phyloP scores from a whole-genome alignment of 2,888 invertebrate genomes.

The Ophion ventricosus region DNA sequence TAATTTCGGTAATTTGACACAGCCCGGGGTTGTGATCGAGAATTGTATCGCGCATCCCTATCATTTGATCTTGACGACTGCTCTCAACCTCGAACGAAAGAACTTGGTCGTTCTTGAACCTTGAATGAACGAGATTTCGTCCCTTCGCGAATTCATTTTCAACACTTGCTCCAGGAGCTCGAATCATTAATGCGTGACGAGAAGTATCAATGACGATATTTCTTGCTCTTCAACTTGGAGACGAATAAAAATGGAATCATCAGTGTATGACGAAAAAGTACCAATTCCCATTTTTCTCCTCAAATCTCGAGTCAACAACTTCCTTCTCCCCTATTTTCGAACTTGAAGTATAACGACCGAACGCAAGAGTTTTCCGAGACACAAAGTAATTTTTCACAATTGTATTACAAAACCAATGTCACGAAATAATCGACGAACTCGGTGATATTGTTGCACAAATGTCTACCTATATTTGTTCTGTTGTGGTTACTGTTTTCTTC shows the following conservation, averaged over 20 bases:
- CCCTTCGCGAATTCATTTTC: background rate
- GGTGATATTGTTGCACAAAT: constrained; percentile 52
- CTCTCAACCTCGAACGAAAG: background rate
- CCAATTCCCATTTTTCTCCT: background rate
- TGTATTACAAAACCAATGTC: constrained; percentile 69
- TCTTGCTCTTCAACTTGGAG: background rate
- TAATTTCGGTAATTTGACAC: background rate
- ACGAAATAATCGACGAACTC: constrained; percentile 42
- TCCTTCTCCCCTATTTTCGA: background rate
- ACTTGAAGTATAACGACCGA: background rate
- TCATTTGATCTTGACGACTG: background rate
- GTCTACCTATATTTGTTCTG: background rate
- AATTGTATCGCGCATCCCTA: too few species aligned
- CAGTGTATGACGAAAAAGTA: background rate
- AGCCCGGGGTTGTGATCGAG: too few species aligned
- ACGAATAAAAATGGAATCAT: background rate
- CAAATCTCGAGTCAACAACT: background rate
- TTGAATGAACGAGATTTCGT: too few species aligned
- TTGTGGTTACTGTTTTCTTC: background rate
- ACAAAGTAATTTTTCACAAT: constrained; percentile 69
- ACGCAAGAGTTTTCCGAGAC: background rate
- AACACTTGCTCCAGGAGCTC: background rate
- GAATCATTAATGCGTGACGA: background rate
- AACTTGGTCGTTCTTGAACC: too few species aligned
- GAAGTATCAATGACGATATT: background rate